These are phyloP conservation scores for Agrenia bidenticulata DNA, from an alignment of 2,888 invertebrate species.

Conservation along the genomic window DNA sequence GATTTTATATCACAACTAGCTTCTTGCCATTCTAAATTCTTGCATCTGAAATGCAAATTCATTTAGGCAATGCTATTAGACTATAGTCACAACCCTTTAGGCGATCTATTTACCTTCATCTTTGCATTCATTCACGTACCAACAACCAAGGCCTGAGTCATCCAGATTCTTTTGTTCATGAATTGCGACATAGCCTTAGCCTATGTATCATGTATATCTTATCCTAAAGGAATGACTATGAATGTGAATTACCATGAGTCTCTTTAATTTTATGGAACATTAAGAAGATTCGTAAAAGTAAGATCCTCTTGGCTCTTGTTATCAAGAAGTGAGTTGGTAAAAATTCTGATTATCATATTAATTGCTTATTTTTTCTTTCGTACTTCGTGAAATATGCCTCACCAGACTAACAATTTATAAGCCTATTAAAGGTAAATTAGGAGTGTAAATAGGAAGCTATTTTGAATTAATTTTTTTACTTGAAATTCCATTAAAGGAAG, in stretches of 20 bases:
- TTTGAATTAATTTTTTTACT: background rate
- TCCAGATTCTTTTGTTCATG: background rate
- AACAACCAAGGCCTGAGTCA: background rate
- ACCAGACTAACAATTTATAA: background rate
- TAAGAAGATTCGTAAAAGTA: too few species aligned
- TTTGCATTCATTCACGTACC: background rate
- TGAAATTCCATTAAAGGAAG: constrained; percentile 2
- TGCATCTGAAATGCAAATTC: background rate
- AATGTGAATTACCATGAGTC: too few species aligned
- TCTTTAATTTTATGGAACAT: too few species aligned
- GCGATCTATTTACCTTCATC: background rate
- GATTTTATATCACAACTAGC: background rate
- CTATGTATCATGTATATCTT: too few species aligned
- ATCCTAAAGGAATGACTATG: too few species aligned
- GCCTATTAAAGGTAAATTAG: background rate
- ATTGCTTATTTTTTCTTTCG: too few species aligned
- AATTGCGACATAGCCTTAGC: background rate
- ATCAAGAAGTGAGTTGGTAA: too few species aligned
- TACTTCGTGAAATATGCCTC: too few species aligned
- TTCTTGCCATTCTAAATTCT: background rate
- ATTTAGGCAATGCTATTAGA: background rate
- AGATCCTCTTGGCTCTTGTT: too few species aligned
- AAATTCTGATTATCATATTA: too few species aligned
- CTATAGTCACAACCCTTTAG: constrained; percentile 1
- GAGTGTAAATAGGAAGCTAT: constrained; percentile 1